phyloP scores from a whole-genome alignment of 2,113 vertebrate genomes.

The Oryzias javanicus region DNA sequence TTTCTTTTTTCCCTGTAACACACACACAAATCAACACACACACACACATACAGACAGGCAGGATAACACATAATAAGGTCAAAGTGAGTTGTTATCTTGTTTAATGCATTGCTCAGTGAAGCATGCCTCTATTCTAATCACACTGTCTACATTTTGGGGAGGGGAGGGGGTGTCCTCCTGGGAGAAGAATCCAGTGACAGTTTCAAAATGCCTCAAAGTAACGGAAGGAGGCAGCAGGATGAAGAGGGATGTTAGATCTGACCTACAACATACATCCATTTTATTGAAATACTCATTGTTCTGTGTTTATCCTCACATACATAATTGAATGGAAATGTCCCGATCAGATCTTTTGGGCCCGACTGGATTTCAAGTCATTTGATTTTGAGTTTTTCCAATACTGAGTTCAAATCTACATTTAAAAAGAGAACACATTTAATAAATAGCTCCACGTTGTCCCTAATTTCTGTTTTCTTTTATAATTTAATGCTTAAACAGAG shows the following conservation, averaged over 20 bases:
- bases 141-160: slow-evolving; percentile 21
- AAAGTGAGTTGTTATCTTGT: slow-evolving; percentile 42
- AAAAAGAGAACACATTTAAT: no score
- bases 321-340: no score
- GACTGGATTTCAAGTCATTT: no score
- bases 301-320: no score
- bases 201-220: slow-evolving; percentile 21
- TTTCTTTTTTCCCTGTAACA: not conserved
- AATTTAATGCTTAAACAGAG: no score
- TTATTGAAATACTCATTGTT: not conserved
- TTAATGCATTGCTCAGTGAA: slow-evolving; percentile 45
- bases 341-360: no score
- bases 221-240: not conserved
- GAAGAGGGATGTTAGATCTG: slow-evolving; percentile 6
- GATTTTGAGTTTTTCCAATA: no score
- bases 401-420: no score
- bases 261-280: slow-evolving; percentile 18
- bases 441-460: no score
- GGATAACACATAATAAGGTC: slow-evolving; percentile 50
- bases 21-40: not conserved
- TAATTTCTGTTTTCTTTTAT: no score
- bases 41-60: slow-evolving; percentile 23
- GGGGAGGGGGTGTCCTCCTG: slow-evolving; percentile 1
- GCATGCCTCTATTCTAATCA: slow-evolving; percentile 41
- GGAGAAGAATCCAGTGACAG: slow-evolving; percentile 30